A percentile compares a stretch with the other conserved stretches of the same genome.
phyloP scores from a whole-genome alignment of 2,888 invertebrate species.

The Aromia moschata region DNA sequence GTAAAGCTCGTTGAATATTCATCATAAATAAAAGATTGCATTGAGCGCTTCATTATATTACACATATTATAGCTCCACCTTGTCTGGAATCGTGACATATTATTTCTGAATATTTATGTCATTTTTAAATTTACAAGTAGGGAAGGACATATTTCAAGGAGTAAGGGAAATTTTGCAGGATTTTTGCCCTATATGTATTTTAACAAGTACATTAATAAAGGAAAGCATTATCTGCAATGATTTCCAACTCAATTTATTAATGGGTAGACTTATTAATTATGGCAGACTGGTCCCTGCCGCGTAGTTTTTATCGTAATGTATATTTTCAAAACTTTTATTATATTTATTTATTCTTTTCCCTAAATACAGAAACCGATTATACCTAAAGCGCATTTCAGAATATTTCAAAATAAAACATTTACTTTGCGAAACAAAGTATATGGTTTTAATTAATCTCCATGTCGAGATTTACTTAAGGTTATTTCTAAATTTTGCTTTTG shows the following conservation, averaged over 20 bases:
- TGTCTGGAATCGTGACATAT: constrained; percentile 26
- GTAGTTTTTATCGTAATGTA: constrained; percentile 17
- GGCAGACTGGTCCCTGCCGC: constrained; percentile 23
- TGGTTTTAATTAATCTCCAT: constrained; percentile 6
- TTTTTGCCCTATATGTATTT: constrained; percentile 5
- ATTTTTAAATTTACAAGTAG: constrained; percentile 31
- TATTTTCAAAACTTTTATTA: constrained; percentile 16
- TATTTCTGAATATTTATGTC: constrained; percentile 17
- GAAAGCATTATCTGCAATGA: background rate
- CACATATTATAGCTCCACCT: constrained; percentile 14
- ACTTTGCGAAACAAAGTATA: background rate
- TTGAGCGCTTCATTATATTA: constrained; percentile 21
- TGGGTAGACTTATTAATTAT: constrained; percentile 18
- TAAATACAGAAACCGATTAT: constrained; percentile 7
- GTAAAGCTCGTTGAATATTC: constrained; percentile 23
- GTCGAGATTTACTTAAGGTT: constrained; percentile 23
- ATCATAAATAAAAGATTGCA: constrained; percentile 12
- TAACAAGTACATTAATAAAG: background rate
- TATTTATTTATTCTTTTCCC: constrained; percentile 9
- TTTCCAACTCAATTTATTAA: constrained; percentile 20
- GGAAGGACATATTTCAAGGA: constrained; percentile 28
- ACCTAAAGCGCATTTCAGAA: constrained; percentile 10
- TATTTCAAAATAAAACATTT: constrained; percentile 1
- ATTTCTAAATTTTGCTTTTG: constrained; percentile 12
- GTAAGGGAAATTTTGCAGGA: constrained; percentile 21